Conservation (phyloP, 92 coral and sea anemone genomes). For the Nematostella vectensis region DNA sequence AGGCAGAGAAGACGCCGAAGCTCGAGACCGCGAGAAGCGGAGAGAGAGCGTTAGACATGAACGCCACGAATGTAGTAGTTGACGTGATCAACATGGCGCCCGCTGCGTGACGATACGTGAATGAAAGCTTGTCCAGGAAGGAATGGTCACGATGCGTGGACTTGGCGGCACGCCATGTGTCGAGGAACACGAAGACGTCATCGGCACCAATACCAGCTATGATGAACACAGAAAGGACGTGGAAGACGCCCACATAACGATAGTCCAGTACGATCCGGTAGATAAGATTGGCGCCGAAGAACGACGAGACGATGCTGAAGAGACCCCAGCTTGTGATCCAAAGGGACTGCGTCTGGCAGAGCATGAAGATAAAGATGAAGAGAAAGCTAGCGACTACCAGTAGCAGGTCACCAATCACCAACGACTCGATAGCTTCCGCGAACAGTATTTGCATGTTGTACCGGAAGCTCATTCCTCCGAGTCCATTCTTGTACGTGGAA, state of each 20-base stretch:
- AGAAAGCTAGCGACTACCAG: slow-evolving; percentile 43
- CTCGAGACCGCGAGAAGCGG: slow-evolving; percentile 58
- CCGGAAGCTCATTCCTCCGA: slow-evolving; percentile 42
- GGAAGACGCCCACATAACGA: slow-evolving; percentile 69
- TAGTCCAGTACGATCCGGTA: slow-evolving; percentile 58
- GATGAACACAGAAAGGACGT: slow-evolving; percentile 59
- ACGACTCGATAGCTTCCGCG: slow-evolving; percentile 23
- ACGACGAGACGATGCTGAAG: slow-evolving; percentile 51
- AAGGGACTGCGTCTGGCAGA: slow-evolving; percentile 54
- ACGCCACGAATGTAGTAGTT: slow-evolving; percentile 63
- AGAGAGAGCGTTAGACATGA: slow-evolving; percentile 44
- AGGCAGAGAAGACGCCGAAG: slow-evolving; percentile 63
- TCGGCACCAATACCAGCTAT: slow-evolving; percentile 68
- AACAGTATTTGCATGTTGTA: slow-evolving; percentile 35
- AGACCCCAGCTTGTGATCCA: slow-evolving; percentile 71
- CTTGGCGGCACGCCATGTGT: slow-evolving; percentile 59
- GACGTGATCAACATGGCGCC: slow-evolving; percentile 66
- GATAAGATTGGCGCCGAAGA: slow-evolving; percentile 56
- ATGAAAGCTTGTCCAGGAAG: slow-evolving; percentile 35
- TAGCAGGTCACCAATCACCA: slow-evolving; percentile 45
- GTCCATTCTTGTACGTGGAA: slow-evolving; percentile 18
- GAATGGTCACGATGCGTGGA: slow-evolving; percentile 15
- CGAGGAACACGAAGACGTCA: slow-evolving; percentile 57
- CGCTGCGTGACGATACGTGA: slow-evolving; percentile 46
- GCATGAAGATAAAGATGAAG: slow-evolving; percentile 59